Base-by-base conservation (phyloP, 2,888 invertebrate species). In the Eucera pruinosa region DNA sequence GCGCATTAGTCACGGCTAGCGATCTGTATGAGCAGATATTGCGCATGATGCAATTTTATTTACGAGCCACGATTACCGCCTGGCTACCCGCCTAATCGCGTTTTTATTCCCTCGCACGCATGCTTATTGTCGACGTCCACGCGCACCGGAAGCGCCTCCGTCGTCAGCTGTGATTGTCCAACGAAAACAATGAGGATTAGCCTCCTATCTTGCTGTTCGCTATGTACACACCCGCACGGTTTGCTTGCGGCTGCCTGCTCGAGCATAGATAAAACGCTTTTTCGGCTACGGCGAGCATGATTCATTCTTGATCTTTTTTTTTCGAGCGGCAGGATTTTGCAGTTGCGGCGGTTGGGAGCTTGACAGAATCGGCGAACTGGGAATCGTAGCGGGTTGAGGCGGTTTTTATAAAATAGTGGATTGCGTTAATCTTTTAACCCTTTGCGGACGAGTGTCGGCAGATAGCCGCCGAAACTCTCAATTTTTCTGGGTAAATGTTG, bases 21-120 rank as follows among this genome's bases (percentile, higher is more conserved):
- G 83, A 78, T 73, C 76, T 69, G 75, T 75, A 76, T 60, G 75
- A 64, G 78, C 69, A 68, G 78, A 83, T 81, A 81, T 83, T 80
- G 77, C 77, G 83, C 81, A 73, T 58, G 74, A 77, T 83, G 83
- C 68, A 65, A 66, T 77, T 77, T 77, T 72, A 79, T 77, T 77
- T 70, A 74, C 66, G 76, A 58, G 23, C 5, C 30, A 33, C 68
- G 75, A 77, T 73, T 68, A 75, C 61, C 23, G 55, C 18, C 20
- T 0, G 39, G 9, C 30, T n/a, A n/a, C 43, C 18, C 20, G 50
- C 50, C 57, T 66, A 76, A 78, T 75, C 68, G 65, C 65, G 65
- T 69, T 78, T 78, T 78, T 72, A 76, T 60, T 48, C 52, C 47
- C 30, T 23, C 23, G 54, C 27, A 13, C 30, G 27, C 47, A 48